Base-by-base conservation (phyloP, 2,797 vertebrate species). In the Rhincodon typus region DNA sequence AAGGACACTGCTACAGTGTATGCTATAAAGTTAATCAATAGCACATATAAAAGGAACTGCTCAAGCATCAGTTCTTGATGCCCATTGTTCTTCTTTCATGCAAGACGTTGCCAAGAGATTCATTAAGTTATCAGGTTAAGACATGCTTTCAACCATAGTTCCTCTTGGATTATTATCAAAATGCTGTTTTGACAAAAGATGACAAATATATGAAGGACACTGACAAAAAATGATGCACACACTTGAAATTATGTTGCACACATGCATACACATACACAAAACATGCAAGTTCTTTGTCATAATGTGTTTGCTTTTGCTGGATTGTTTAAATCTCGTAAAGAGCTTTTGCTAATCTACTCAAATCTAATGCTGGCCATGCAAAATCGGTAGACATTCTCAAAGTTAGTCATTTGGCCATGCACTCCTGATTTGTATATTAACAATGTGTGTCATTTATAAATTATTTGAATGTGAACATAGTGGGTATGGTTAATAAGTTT, bases 81-180 rank as follows among this genome's bases (percentile, higher is more conserved):
- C 34, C 66, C n/a, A 13, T 42, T 38, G 90, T 69, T 69, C 90
- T 69, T 66, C 38, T 93, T n/a, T 66, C 57, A 62, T 69, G 62
- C 62, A 93, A 69, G 67, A 67, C 42, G 62, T 67, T 93, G n/a
- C 90, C 88, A 93, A 25, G 42, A 69, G 90, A 93, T 23, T 93
- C 90, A 69, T 93, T 93, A 67, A 93, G 69, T 93, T 93, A 93
- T 69, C 90, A 93, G 90, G 90, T 93, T 93, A 93, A 93, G 90
- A 69, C 66, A 8, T 93, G 19, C 25, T 93, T 67, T 93, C 90
- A 93, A n/a, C 62, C 90, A 93, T 67, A 38, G 67, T 67, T 62
- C 90, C 23, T 93, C 67, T 17, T 69, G n/a, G 21, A 69, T 93
- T 69, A 93, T 93, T 93, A 42, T 42, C n/a, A 67, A 93, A 69